Evolutionary conservation across 1,140 invertebrate genomes (phyloP), one percentile per base, ranked within the genome.

Genomic region (Anadara kagoshimensis): DNA sequence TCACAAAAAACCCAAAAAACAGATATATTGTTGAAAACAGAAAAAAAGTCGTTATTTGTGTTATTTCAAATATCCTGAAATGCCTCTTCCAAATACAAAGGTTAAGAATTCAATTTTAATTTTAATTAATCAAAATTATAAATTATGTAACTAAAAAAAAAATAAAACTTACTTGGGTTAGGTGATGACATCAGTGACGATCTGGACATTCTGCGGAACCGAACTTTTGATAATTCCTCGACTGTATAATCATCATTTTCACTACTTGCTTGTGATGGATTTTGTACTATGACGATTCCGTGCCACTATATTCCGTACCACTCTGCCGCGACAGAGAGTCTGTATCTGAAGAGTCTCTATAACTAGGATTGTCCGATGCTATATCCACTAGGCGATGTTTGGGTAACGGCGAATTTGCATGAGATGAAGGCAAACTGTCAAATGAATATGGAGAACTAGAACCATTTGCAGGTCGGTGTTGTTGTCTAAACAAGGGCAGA

Each of bases 331-430:
- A 47, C n/a, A 29, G 5, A 54, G 73, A 75, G 58, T 75, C 73
- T 0, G 59, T 59, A 41, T 75, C 73, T 11, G 73, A 75, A 18
- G 58, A 68, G 24, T 65, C 36, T 53, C 62, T 43, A 11, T 53
- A 18, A 26, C 63, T 20, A 7, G 56, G 54, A 20, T 56, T 43
- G n/a, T 53, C 54, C 26, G 43, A 59, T 41, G 57, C 43, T 36
- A 41, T 45, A 44, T 61, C 57, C 20, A 56, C 47, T 43, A 64
- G 24, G 18, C 54, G 41, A 58, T 75, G 45, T 61, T 57, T 53
- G 49, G 73, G 66, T 68, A 75, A 69, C 20, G 73, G 73, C 43
- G 73, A 75, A 69, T 75, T 67, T 20, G 73, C 73, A 75, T 75
- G 73, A 29, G 73, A 75, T 51, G 73, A 75, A 16, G 73, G 73